These are phyloP conservation scores for Diceros bicornis DNA, from an alignment of 2,797 vertebrate genomes.

Conservation along the genomic window DNA sequence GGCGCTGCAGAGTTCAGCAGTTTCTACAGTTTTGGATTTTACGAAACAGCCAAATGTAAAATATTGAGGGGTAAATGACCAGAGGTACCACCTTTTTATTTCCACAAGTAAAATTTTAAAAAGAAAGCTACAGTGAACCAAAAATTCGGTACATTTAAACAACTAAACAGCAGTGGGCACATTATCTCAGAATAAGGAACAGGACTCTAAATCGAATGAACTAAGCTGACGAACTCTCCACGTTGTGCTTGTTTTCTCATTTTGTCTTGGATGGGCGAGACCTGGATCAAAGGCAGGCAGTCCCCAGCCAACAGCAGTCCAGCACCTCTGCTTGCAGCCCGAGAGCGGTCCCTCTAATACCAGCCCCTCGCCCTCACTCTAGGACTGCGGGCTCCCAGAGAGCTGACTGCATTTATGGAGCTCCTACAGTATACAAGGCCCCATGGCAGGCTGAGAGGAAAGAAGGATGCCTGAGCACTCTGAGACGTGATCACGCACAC, in stretches of 20 bases:
- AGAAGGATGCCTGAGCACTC: background rate
- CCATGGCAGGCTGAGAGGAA: too few relatives aligned
- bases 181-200: background rate
- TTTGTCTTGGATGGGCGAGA: background rate
- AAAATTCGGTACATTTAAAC: background rate
- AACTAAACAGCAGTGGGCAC: background rate
- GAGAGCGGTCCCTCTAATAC: background rate
- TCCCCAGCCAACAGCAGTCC: background rate
- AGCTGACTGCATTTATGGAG: accelerated
- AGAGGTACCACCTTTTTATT: background rate
- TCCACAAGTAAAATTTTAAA: background rate
- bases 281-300: background rate
- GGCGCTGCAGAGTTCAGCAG: background rate
- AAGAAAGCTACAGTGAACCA: background rate
- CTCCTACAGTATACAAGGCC: background rate
- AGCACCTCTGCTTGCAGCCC: background rate
- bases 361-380: background rate
- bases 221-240: background rate
- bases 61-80: background rate
- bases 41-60: background rate
- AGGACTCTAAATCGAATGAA: background rate
- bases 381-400: background rate
- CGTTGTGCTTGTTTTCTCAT: background rate
- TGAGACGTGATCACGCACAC: too few relatives aligned
- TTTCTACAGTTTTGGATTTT: background rate